A percentile compares a stretch with the other conserved stretches of the same genome.
Conservation (phyloP, 2,888 invertebrate genomes). For the Asteroscopus sphinx region DNA sequence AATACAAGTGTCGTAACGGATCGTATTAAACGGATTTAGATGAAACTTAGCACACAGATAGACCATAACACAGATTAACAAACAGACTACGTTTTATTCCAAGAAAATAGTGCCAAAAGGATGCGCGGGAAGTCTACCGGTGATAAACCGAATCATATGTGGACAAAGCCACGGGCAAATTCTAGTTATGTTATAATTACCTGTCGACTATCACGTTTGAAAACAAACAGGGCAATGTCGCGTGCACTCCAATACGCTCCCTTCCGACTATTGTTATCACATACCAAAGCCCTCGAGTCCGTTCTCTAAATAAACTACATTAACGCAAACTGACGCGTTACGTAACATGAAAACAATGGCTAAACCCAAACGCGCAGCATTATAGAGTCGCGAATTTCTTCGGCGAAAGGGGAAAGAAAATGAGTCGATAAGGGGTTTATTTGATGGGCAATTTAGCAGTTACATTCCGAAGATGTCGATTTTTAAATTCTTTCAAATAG, state of each 20-base stretch:
- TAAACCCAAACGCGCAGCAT: conserved; percentile 52
- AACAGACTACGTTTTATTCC: too few species aligned
- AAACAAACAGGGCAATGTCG: conserved; percentile 63
- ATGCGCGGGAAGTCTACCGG: too few species aligned
- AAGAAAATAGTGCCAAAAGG: too few species aligned
- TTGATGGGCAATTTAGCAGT: conserved; percentile 70
- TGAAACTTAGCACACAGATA: too few species aligned
- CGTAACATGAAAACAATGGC: conserved; percentile 62
- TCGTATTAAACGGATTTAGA: too few species aligned
- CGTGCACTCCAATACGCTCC: conserved; percentile 64
- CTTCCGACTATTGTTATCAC: conserved; percentile 66
- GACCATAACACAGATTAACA: too few species aligned
- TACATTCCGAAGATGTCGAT: conserved; percentile 62
- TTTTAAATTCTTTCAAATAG: conserved; percentile 65
- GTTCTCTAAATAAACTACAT: conserved; percentile 47
- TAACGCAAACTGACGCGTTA: conserved; percentile 64
- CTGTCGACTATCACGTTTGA: conserved; percentile 60
- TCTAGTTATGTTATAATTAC: conserved; percentile 70
- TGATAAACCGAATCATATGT: too few species aligned
- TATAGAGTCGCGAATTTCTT: conserved; percentile 55
- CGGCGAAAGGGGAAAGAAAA: conserved; percentile 68
- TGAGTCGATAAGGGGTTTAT: conserved; percentile 71
- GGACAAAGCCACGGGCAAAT: too few species aligned
- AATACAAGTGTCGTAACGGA: too few species aligned
- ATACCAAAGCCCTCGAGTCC: conserved; percentile 47